Conservation (phyloP, 2,888 invertebrate species). For the Cheilosia urbana region DNA sequence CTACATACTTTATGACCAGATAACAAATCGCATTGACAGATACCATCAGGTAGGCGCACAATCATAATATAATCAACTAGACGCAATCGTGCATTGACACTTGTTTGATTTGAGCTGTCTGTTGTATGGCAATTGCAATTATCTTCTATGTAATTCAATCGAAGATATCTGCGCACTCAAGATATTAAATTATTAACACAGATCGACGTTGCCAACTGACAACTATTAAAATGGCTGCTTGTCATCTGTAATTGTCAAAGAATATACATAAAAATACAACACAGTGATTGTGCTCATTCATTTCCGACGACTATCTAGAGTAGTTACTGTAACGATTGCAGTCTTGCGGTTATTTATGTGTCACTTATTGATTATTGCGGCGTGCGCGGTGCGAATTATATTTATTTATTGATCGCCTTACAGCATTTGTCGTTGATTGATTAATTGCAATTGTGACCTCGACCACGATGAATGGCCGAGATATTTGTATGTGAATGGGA, state of each 20-base stretch:
- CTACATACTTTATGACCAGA: not conserved
- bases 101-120: constrained; percentile 5
- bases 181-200: constrained; percentile 42
- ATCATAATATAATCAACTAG: constrained; percentile 7
- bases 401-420: constrained; percentile 59
- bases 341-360: constrained; percentile 27
- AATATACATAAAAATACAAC: not conserved
- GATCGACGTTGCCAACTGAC: too few species aligned
- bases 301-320: not conserved
- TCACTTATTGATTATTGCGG: constrained; percentile 52
- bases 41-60: too few species aligned
- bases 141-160: constrained; percentile 27
- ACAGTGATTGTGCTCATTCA: too few species aligned
- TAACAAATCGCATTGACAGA: constrained; percentile 7
- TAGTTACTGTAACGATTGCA: not conserved
- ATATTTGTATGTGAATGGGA: not conserved
- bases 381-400: constrained; percentile 25
- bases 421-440: constrained; percentile 53
- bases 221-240: too few species aligned
- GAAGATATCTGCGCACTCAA: not conserved
- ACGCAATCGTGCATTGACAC: constrained; percentile 18
- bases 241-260: not conserved
- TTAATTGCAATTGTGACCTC: constrained; percentile 66
- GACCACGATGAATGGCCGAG: constrained; percentile 20
- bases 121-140: constrained; percentile 33